A percentile compares a stretch with the other conserved stretches of the same genome.
These are phyloP conservation scores for Crossocerus cetratus DNA, from an alignment of 2,888 invertebrate species.

Conservation along the genomic window DNA sequence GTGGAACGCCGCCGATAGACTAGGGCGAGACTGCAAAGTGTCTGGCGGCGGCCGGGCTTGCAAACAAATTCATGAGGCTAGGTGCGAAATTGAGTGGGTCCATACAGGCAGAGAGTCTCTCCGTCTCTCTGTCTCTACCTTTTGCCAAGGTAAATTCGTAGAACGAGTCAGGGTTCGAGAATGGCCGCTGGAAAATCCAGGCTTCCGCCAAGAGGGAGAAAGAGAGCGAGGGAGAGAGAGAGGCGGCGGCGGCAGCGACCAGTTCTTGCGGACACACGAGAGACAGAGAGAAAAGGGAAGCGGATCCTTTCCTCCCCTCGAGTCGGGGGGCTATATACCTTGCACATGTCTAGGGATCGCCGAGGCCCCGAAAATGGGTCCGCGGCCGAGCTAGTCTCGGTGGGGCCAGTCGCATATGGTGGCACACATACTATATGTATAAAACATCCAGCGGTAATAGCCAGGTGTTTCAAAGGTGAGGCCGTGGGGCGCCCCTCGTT, in stretches of 20 bases:
- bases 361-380: constrained; percentile 72
- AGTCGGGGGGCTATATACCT: constrained; percentile 32
- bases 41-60: background rate
- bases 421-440: constrained; percentile 50
- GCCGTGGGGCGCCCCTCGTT: constrained; percentile 61
- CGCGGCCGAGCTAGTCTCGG: constrained; percentile 74
- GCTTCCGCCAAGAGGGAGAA: constrained; percentile 8
- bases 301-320: constrained; percentile 30
- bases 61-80: background rate
- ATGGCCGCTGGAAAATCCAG: constrained; percentile 38
- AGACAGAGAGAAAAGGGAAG: constrained; percentile 26
- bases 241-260: constrained; percentile 20
- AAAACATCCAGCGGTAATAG: constrained; percentile 72
- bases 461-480: constrained; percentile 77
- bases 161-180: constrained; percentile 10
- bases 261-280: constrained; percentile 15
- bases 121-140: background rate
- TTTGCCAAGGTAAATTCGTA: background rate
- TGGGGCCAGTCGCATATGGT: constrained; percentile 75
- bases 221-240: constrained; percentile 24
- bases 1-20: background rate
- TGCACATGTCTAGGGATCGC: constrained; percentile 68
- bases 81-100: background rate
- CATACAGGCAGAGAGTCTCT: background rate
- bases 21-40: too few relatives aligned